Conservation (phyloP, 2,888 invertebrate species). For the Emmelina monodactyla region DNA sequence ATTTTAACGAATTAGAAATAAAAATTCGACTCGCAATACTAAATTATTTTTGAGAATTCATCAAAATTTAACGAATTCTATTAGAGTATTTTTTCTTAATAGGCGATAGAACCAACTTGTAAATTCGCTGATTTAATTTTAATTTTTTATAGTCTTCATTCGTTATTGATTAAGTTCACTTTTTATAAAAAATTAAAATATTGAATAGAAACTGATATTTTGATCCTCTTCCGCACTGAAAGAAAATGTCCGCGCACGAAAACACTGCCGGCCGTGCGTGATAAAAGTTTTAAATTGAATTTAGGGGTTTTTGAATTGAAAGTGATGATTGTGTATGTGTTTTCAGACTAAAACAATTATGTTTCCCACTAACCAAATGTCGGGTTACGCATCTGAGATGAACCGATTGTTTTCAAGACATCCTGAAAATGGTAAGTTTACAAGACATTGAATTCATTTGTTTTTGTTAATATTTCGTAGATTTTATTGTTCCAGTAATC, state of each 20-base stretch:
- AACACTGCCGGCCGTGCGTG: too few relatives aligned
- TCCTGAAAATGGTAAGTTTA: constrained; percentile 32
- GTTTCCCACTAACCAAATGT: constrained; percentile 33
- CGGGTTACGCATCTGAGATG: constrained; percentile 33
- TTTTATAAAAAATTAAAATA: not conserved
- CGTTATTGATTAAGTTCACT: not conserved
- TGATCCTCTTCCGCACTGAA: not conserved
- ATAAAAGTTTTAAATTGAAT: constrained; percentile 10
- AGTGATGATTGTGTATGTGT: constrained; percentile 20
- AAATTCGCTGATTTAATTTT: too few relatives aligned
- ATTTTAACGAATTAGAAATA: too few relatives aligned
- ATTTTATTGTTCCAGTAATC: not conserved
- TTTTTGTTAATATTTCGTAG: not conserved
- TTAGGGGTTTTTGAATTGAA: constrained; percentile 15
- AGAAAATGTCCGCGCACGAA: constrained; percentile 1
- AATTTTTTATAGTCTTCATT: not conserved
- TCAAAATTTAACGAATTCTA: not conserved
- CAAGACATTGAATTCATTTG: constrained; percentile 2
- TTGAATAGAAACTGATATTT: not conserved
- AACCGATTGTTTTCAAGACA: constrained; percentile 29
- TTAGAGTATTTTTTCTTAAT: not conserved
- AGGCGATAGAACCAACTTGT: not conserved
- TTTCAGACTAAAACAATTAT: constrained; percentile 23
- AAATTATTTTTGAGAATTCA: too few relatives aligned
- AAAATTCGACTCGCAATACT: too few relatives aligned